These are phyloP conservation scores for Pantherophis vulpinus DNA, from an alignment of 2,797 vertebrate genomes.

Conservation along the genomic window DNA sequence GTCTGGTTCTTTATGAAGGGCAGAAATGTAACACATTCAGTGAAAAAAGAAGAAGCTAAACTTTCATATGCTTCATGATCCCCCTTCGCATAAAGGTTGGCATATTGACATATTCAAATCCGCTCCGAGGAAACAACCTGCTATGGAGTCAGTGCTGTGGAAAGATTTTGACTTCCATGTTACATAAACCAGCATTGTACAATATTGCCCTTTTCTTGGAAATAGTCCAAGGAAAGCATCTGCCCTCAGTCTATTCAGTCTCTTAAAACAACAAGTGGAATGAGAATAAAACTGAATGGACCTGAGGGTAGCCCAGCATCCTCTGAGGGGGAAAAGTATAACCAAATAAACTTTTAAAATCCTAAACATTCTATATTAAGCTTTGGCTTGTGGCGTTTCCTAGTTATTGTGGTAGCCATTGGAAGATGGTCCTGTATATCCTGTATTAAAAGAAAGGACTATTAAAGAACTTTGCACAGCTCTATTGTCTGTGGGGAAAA, in stretches of 20 bases:
- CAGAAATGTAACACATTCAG: not conserved
- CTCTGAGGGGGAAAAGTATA: conserved; percentile 21
- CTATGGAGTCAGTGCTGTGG: not conserved
- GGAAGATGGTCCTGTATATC: not conserved
- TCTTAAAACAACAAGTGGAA: not conserved
- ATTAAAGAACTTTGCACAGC: not conserved
- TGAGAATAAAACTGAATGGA: conserved; percentile 22
- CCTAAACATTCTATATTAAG: not conserved
- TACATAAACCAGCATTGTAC: not conserved
- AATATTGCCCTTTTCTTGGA: not conserved
- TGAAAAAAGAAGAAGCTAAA: not conserved
- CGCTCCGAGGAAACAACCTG: not conserved
- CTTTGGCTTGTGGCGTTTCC: not conserved
- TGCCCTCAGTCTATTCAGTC: conserved; percentile 23
- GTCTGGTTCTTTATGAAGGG: not conserved
- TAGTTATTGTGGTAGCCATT: not conserved
- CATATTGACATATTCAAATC: not conserved
- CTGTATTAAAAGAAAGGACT: not conserved
- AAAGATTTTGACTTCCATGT: not conserved
- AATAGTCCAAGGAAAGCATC: conserved; percentile 16
- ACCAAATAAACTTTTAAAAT: conserved; percentile 45
- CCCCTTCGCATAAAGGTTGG: not conserved
- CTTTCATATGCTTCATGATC: not conserved
- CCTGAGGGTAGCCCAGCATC: conserved; percentile 34
- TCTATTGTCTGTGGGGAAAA: not conserved